Evolutionary conservation across 2,888 invertebrate genomes (phyloP), one percentile per base, ranked within the genome.

Genomic region (Antitype chi): DNA sequence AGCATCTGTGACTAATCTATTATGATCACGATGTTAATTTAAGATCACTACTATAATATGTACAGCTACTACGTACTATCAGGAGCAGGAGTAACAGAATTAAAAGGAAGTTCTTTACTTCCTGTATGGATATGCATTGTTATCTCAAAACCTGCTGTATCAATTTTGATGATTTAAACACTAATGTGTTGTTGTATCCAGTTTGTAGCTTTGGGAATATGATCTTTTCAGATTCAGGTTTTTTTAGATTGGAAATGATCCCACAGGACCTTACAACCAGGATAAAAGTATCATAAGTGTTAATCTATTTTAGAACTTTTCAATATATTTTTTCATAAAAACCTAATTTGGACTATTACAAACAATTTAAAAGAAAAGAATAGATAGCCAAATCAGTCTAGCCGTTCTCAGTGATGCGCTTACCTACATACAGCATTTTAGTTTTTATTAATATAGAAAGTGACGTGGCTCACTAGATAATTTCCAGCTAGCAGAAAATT

Each of bases 1-100:
- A 47, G 55, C 67, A 80, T 64, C 63, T 60, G 28, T 84, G 75
- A 82, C 85, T 82, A 85, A 84, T 74, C 70, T 52, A 49, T 69
- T 81, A 70, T 69, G 63, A 74, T 60, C 68, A 55, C 43, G 25
- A 17, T 68, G 63, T 66, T 25, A 72, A 66, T 72, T 83, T 80
- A 32, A 77, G 43, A 67, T 77, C 32, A n/a, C 49, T 70, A 32
- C 9, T 70, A 8, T 25, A 53, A 64, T 77, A 82, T 15, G 7
- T 32, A 81, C 13, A 43, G 11, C 32, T 7, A 28, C 62, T 47
- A 7, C 23, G 2, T 25, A 25, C 4, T 15, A 53, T n/a, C 55
- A 20, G 32, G n/a, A 38, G 28, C 20, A 28, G 28, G 47, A 60
- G 25, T 82, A 67, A 32, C 13, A 28, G n/a, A 49, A 76, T 53